Conservation (phyloP, 2,797 vertebrate genomes). For the Borostomias antarcticus region DNA sequence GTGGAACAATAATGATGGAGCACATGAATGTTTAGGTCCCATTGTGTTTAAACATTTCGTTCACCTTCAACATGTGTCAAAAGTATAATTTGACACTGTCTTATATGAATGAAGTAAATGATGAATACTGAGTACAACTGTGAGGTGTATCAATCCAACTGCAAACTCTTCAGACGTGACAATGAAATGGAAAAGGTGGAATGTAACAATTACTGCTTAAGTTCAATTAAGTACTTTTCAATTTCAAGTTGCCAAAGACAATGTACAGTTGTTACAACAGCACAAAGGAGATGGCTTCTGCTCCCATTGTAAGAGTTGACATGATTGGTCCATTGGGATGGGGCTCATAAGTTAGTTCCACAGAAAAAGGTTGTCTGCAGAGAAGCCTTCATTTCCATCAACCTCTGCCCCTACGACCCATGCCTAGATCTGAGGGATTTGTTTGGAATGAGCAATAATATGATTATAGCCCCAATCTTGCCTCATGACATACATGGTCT, state of each 20-base stretch:
- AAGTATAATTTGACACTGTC: not conserved
- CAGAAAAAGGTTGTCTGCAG: not conserved
- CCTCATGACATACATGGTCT: not conserved
- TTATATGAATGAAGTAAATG: not conserved
- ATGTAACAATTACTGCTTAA: not conserved
- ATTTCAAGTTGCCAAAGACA: not conserved
- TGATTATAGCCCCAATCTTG: not conserved
- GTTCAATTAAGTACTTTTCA: not conserved
- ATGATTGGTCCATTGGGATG: conserved; percentile 1
- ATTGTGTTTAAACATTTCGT: no score
- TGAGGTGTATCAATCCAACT: not conserved
- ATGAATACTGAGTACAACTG: not conserved
- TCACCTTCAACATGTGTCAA: not conserved
- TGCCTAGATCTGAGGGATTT: not conserved
- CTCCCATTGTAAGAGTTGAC: not conserved
- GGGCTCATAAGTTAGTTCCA: not conserved
- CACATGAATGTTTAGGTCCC: not conserved
- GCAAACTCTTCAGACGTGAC: not conserved
- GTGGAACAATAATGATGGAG: not conserved
- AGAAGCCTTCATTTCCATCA: not conserved
- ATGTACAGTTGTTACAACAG: not conserved
- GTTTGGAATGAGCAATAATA: not conserved
- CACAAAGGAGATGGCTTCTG: not conserved
- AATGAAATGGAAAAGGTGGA: not conserved
- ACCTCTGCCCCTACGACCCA: not conserved